Conservation (phyloP, 2,797 vertebrate genomes). For the Glossophaga mutica region DNA sequence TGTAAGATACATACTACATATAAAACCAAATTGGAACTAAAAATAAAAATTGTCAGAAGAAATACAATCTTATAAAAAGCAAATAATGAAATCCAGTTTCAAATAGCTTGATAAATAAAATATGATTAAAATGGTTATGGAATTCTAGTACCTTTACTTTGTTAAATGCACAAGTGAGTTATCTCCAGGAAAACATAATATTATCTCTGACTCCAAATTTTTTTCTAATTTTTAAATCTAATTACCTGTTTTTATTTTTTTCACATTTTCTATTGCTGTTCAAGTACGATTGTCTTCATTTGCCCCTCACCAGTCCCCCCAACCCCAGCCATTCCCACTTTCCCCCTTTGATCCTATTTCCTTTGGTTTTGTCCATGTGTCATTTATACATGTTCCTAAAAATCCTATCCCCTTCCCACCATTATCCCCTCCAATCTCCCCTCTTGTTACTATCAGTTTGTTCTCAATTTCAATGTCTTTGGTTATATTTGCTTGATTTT, state of each 20-base stretch:
- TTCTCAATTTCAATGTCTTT: no score
- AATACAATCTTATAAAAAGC: background rate
- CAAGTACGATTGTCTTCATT: no score
- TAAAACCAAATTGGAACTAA: background rate
- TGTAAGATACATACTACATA: background rate
- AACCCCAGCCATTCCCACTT: no score
- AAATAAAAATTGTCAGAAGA: background rate
- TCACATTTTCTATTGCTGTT: no score
- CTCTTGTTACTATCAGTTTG: no score
- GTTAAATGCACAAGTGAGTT: background rate
- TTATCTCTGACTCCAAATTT: background rate
- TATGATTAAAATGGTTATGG: background rate
- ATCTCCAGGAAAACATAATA: background rate
- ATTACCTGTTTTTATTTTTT: background rate
- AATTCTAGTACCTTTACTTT: background rate
- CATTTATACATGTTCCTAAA: no score
- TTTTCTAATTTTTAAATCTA: background rate
- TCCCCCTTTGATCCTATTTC: no score
- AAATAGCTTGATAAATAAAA: background rate
- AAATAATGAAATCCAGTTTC: background rate
- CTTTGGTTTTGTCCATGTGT: no score
- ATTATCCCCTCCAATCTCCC: no score
- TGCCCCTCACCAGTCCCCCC: no score
- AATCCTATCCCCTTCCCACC: no score
- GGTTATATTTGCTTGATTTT: no score